phyloP scores from a whole-genome alignment of 2,888 invertebrate species.

The Stenotaenia linearis region DNA sequence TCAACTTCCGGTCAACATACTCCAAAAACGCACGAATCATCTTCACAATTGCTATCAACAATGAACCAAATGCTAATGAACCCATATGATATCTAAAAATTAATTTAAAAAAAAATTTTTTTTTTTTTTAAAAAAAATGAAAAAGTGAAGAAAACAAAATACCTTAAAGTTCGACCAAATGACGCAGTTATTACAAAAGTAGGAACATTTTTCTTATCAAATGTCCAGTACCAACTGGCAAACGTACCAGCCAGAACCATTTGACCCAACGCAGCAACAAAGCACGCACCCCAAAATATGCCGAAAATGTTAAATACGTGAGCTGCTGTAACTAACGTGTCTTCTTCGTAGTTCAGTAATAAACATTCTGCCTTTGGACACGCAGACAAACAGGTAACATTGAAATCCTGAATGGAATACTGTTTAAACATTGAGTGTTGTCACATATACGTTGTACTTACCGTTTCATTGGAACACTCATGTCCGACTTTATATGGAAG shows the following conservation, averaged over 20 bases:
- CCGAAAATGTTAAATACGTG: conserved; percentile 68
- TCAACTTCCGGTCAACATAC: conserved; percentile 73
- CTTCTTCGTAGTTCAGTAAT: conserved; percentile 49
- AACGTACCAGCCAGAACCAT: conserved; percentile 80
- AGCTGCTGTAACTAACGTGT: conserved; percentile 46
- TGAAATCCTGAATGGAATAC: conserved; percentile 56
- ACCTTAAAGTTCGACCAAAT: conserved; percentile 57
- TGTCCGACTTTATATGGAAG: background rate
- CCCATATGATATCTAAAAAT: conserved; percentile 71
- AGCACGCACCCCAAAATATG: conserved; percentile 85
- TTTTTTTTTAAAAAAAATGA: background rate
- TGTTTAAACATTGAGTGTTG: conserved; percentile 44
- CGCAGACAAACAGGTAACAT: conserved; percentile 49
- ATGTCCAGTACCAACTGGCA: conserved; percentile 93
- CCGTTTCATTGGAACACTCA: background rate
- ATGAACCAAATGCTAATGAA: conserved; percentile 83
- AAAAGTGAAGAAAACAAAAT: too few relatives aligned
- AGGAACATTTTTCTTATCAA: conserved; percentile 68
- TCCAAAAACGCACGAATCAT: conserved; percentile 78
- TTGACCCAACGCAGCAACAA: conserved; percentile 79
- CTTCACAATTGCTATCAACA: conserved; percentile 84
- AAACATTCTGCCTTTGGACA: conserved; percentile 51
- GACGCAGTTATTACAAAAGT: conserved; percentile 74
- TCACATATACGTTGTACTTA: background rate
- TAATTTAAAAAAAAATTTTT: background rate